Evolutionary conservation across 2,113 vertebrate genomes (phyloP).

Genomic region (Protobothrops mucrosquamatus): DNA sequence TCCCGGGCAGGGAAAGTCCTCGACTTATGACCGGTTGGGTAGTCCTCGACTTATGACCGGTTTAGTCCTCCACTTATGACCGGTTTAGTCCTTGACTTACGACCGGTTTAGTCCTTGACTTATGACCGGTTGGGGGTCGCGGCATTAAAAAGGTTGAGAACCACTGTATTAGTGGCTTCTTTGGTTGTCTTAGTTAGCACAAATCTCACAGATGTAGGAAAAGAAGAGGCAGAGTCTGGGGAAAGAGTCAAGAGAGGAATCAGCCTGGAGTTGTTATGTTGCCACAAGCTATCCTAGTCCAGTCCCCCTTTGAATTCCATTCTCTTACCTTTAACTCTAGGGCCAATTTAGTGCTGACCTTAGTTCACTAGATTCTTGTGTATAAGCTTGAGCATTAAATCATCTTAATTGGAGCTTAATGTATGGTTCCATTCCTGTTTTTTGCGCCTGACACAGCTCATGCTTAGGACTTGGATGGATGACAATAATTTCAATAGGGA

Average conservation of each 20-base stretch:
- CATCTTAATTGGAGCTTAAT: neutral
- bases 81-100: no score
- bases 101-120: no score
- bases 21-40: no score
- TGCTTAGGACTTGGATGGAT: neutral
- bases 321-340: neutral
- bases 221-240: neutral
- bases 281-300: neutral
- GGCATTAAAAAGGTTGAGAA: no score
- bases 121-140: no score
- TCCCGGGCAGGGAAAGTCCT: no score
- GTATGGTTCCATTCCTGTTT: neutral
- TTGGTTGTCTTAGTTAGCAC: constrained; percentile 21
- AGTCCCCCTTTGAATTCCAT: neutral
- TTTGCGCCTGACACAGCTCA: neutral
- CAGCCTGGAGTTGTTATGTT: neutral
- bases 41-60: no score
- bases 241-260: neutral
- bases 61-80: no score
- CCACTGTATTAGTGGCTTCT: neutral
- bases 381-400: neutral
- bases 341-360: neutral
- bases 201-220: neutral
- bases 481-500: neutral
- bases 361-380: neutral